Conservation (phyloP, 2,888 invertebrate species). For the Zeuzera pyrina region DNA sequence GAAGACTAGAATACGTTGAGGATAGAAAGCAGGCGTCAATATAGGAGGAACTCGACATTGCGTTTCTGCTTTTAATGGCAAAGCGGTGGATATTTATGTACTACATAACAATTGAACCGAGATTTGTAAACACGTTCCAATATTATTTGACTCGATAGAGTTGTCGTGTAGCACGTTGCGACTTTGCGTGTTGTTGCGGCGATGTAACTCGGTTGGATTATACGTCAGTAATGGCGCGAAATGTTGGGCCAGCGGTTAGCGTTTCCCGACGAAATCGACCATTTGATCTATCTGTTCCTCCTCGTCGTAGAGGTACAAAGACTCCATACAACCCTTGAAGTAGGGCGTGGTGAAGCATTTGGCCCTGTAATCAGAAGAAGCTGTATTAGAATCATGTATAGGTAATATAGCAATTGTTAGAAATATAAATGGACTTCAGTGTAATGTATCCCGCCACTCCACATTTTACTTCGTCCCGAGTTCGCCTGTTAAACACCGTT, state of each 20-base stretch:
- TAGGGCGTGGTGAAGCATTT: conserved; percentile 85
- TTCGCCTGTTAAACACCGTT: too few species aligned
- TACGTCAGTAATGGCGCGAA: conserved; percentile 38
- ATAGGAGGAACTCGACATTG: conserved; percentile 45
- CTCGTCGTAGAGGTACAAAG: conserved; percentile 83
- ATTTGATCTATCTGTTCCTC: conserved; percentile 83
- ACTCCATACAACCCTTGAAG: conserved; percentile 87
- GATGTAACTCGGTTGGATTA: conserved; percentile 32
- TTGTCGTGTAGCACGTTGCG: conserved; percentile 29
- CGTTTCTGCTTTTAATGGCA: conserved; percentile 53
- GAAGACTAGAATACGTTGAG: conserved; percentile 72
- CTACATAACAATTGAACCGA: conserved; percentile 9
- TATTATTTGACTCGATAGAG: conserved; percentile 28
- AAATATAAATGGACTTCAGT: too few species aligned
- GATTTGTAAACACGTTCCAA: conserved; percentile 32
- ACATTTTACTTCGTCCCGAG: too few species aligned
- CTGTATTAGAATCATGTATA: too few species aligned
- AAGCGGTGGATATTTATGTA: conserved; percentile 27
- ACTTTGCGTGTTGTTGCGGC: conserved; percentile 28
- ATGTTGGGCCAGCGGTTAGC: conserved; percentile 43
- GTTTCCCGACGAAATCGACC: conserved; percentile 84
- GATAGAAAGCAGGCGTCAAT: conserved; percentile 67
- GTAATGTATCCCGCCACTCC: too few species aligned
- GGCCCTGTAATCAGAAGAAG: conserved; percentile 81
- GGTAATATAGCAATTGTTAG: too few species aligned